Evolutionary conservation across 1,140 invertebrate genomes (phyloP), one percentile per base, ranked within the genome.

Genomic region (Melitaea cinxia): DNA sequence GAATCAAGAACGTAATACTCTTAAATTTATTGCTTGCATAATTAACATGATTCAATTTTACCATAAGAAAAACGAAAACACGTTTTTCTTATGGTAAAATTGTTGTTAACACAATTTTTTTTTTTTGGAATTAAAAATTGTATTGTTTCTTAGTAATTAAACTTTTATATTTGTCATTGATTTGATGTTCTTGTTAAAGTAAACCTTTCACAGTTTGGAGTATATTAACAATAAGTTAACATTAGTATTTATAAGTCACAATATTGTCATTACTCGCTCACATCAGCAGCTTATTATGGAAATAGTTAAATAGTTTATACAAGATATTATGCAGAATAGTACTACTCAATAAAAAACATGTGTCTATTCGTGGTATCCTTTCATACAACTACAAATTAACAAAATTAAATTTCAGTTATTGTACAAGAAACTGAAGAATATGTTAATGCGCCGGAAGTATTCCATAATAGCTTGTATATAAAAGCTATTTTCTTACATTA

Each of bases 401-500:
- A 1, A 37, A 37, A 42, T 5, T 42, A n/a, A 39, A 39, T 0
- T 42, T 15, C 3, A 17, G 9, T 17, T 9, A 17, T 42, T 42
- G 9, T 17, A 42, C 10, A 10, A 47, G 9, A 47, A 47, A 19
- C 21, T 33, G 28, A 5, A 33, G 10, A 54, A 35, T 42, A 53
- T 58, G 55, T 3, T 55, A 39, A 66, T 66, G 30, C 39, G 49
- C 15, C 57, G 50, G 50, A 66, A 66, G 57, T 56, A n/a, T 39
- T 55, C 49, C 47, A 37, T 66, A 66, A 60, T 60, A 49, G 28
- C 64, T 54, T 24, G 50, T 60, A 60, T 39, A 54, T 49, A 28
- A 60, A 66, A 60, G 56, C 30, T 24, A 60, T 66, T 66, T 60
- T 66, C 64, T 60, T 55, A 47, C 57, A 52, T 66, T 60, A 60